A percentile compares a stretch with the other conserved stretches of the same genome.
phyloP scores from a whole-genome alignment of 1,140 invertebrate genomes.

The Apis cerana region DNA sequence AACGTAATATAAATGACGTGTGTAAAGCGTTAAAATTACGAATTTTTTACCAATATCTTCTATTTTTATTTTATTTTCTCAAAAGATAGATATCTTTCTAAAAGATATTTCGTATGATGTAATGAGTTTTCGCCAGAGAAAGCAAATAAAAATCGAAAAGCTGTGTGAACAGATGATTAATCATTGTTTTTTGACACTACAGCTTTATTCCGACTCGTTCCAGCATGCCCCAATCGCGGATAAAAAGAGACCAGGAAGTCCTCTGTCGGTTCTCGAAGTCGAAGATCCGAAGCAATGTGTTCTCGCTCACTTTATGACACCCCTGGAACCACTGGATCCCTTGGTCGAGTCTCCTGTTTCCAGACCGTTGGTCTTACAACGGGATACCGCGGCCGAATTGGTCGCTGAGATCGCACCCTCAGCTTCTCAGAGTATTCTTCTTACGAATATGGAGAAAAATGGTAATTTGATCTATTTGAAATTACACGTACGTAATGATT shows the following conservation, averaged over 20 bases:
- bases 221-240: slow-evolving; percentile 81
- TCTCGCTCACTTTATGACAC: slow-evolving; percentile 93
- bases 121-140: neutral
- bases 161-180: neutral
- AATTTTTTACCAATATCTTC: neutral
- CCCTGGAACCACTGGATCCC: slow-evolving; percentile 90
- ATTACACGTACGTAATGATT: neutral
- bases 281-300: slow-evolving; percentile 94
- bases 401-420: slow-evolving; percentile 88
- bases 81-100: too few species aligned
- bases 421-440: slow-evolving; percentile 87
- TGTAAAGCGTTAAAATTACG: neutral
- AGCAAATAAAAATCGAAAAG: neutral
- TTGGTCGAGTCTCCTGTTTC: slow-evolving; percentile 90
- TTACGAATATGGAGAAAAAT: slow-evolving; percentile 94
- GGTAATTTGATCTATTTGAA: slow-evolving; percentile 77
- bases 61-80: too few species aligned
- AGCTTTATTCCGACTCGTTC: slow-evolving; percentile 48
- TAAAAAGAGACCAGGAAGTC: slow-evolving; percentile 83
- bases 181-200: slow-evolving; percentile 9
- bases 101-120: neutral
- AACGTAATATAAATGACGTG: neutral
- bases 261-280: slow-evolving; percentile 90
- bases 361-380: slow-evolving; percentile 89
- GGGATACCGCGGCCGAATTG: slow-evolving; percentile 88